Evolutionary conservation across 37 sponge, comb jelly and placozoan species (phyloP), one percentile per base, ranked within the genome.

Genomic region (Geodia barretti): DNA sequence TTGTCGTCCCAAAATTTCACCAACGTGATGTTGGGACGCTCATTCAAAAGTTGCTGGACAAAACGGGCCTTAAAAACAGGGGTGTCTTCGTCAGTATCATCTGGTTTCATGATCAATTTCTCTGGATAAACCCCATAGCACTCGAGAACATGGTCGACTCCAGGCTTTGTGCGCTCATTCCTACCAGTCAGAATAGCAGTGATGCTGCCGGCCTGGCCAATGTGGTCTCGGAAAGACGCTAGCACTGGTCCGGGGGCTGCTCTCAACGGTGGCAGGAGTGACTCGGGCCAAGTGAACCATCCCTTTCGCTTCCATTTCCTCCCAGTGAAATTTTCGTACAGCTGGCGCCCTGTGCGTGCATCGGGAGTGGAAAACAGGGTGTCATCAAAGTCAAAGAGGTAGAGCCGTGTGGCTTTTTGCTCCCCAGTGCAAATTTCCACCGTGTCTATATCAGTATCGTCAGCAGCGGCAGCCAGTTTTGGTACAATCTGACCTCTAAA

Each of bases 311-410:
- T 88, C 96, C 96, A 95, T 24, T 40, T 67, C 23, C 66, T 60
- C 8, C 96, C 93, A 0, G 90, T 92, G 28, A 62, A 31, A 29
- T 41, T 68, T 74, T 95, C 84, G 61, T 92, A 95, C 34, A 71
- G 40, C 42, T 62, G 72, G 35, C 77, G 75, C 1, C 96, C 96
- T 29, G 87, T 90, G 25, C 24, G 35, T 0, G 88, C 85, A 42
- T 84, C 77, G 3, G 91, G 91, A 1, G 91, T 73, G 64, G 90
- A 28, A 24, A 96, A 83, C 29, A 96, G 82, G 25, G 96, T 96
- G 28, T 86, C 88, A 79, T 96, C 96, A 76, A 96, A 92, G 71
- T 96, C 96, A 78, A 89, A 96, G 7, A 92, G n/a, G 54, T 82
- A 92, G 21, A 95, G 83, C 63, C 89, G 38, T 4, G 89, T 89